Conservation (phyloP, 2,888 invertebrate genomes). For the Drosophila subquinaria region DNA sequence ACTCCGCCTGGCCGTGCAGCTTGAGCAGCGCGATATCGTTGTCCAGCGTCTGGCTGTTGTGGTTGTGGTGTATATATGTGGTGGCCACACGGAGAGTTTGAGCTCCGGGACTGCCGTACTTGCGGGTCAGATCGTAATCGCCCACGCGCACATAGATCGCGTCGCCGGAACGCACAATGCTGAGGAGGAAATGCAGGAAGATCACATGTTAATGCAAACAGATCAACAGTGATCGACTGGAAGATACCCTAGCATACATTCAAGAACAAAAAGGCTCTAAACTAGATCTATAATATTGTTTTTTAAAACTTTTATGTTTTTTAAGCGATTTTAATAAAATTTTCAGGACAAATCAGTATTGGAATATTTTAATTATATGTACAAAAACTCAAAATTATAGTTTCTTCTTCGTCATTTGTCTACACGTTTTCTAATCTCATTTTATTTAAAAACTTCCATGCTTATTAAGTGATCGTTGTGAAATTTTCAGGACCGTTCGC, state of each 20-base stretch:
- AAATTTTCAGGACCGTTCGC: no score
- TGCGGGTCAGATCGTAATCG: slow-evolving; percentile 95
- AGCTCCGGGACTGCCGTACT: slow-evolving; percentile 96
- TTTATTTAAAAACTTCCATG: no score
- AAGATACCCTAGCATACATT: background rate
- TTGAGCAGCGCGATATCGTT: slow-evolving; percentile 97
- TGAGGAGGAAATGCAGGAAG: slow-evolving; percentile 78
- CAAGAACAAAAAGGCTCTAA: no score
- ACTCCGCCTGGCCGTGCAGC: slow-evolving; percentile 94
- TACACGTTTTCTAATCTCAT: no score
- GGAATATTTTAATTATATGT: no score
- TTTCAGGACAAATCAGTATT: no score
- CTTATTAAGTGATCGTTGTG: no score
- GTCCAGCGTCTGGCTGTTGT: slow-evolving; percentile 96
- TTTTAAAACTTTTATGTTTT: no score
- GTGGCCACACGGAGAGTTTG: slow-evolving; percentile 96
- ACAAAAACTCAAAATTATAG: no score
- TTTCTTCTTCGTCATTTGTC: no score
- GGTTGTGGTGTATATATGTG: slow-evolving; percentile 97
- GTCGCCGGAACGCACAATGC: slow-evolving; percentile 97
- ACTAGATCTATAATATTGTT: no score
- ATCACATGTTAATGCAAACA: background rate
- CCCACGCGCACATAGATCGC: slow-evolving; percentile 97
- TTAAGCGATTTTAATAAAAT: no score
- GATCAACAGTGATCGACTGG: background rate